Base-by-base conservation (phyloP, 2,113 vertebrate species). In the Plecturocebus donacophilus region DNA sequence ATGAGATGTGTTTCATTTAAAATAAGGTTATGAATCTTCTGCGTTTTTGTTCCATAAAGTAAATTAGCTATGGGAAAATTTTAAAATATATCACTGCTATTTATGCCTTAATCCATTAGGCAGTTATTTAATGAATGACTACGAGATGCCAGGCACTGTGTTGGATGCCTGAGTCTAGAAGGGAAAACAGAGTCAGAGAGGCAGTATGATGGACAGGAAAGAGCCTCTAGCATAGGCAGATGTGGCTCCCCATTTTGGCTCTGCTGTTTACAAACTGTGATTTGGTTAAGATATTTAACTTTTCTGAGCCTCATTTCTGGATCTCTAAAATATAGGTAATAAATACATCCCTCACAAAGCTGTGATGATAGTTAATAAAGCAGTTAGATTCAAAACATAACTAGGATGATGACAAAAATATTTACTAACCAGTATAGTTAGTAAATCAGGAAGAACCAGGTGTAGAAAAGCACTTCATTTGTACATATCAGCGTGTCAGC, bases 1-100 rank as follows among this genome's bases (percentile, higher is more conserved):
- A 23, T 42, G 52, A 58, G 27, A 47, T 73, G 2, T 30, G 38
- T 77, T 83, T 40, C 6, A 38, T 96, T 95, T 94, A 89, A 96
- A 95, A 89, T 21, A 75, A 64, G 21, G 35, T 21, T 61, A 45
- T 80, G 19, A 49, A 38, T 27, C 40, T 88, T 12, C 32, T 0
- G 8, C 5, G 23, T 73, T 95, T 92, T 58, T 35, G 47, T 82
- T 88, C 32, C 35, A 64, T 45, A 42, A 42, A 81, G 16, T 19
- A 54, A 8, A 95, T 71, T 42, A 81, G 64, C 47, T 93, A 38
- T 73, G 32, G 17, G 52, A 89, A 87, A 90, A 85, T 35, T 83
- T 92, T 68, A 56, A 83, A 81, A 49, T 85, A 27, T 19, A 25
- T 32, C 73, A 40, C 8, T 73, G 16, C 42, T 80, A 0, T 83